Percentiles rank a stretch among this genome's conserved stretches.
Conservation (phyloP, 2,888 invertebrate species). For the Drosophila ustulata region DNA sequence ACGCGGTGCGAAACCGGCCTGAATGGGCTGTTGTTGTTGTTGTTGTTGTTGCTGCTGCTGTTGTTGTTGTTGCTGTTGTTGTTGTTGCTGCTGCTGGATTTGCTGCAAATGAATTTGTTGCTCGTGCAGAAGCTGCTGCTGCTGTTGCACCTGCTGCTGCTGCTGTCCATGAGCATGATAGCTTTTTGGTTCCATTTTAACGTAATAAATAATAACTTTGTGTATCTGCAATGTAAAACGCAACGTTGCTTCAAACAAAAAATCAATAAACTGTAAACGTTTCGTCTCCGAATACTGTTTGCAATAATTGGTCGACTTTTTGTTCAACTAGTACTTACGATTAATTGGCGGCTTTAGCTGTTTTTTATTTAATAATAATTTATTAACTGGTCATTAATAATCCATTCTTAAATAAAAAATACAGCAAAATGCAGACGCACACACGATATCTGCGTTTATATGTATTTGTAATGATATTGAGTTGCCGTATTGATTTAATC, state of each 20-base stretch:
- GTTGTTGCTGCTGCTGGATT: slow-evolving; percentile 33
- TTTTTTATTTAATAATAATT: slow-evolving; percentile 84
- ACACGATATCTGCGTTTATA: slow-evolving; percentile 55
- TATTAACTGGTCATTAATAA: slow-evolving; percentile 77
- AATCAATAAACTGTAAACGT: slow-evolving; percentile 45
- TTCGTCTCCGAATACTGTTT: neutral
- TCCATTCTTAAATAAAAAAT: slow-evolving; percentile 84
- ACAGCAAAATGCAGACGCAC: slow-evolving; percentile 82
- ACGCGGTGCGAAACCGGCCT: slow-evolving; percentile 83
- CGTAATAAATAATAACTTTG: slow-evolving; percentile 36
- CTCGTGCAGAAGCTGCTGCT: slow-evolving; percentile 35
- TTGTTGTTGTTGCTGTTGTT: slow-evolving; percentile 43
- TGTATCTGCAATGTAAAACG: slow-evolving; percentile 50
- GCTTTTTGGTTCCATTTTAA: slow-evolving; percentile 64
- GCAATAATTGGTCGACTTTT: neutral
- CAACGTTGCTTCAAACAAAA: slow-evolving; percentile 47
- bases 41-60: slow-evolving; percentile 44
- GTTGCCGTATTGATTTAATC: slow-evolving; percentile 47
- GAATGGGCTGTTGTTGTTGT: slow-evolving; percentile 53
- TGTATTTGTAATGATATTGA: slow-evolving; percentile 39
- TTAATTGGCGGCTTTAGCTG: slow-evolving; percentile 76
- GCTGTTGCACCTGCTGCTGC: slow-evolving; percentile 35
- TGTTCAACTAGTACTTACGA: slow-evolving; percentile 55
- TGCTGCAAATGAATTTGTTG: slow-evolving; percentile 33
- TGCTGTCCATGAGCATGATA: slow-evolving; percentile 44